Evolutionary conservation across 92 coral and sea anemone genomes (phyloP).

Genomic region (Desmophyllum pertusum): DNA sequence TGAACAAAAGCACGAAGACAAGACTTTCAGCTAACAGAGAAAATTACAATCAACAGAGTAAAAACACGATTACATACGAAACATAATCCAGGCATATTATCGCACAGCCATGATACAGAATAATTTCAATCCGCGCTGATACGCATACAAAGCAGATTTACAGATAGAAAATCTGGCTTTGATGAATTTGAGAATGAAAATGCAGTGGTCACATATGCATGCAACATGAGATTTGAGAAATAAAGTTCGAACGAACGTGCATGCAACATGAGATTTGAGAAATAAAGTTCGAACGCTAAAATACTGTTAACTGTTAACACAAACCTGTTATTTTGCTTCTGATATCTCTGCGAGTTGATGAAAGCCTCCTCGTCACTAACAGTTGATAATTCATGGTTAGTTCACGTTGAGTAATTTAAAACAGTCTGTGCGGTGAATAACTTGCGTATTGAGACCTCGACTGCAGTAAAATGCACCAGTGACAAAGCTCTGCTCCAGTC

Average conservation of each 20-base stretch:
- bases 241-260: not conserved
- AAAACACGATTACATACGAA: slow-evolving; percentile 2
- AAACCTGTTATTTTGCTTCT: slow-evolving; percentile 47
- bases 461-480: not conserved
- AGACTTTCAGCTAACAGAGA: not conserved
- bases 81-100: not conserved
- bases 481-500: not conserved
- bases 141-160: not conserved
- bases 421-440: not conserved
- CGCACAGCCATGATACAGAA: not conserved
- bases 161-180: not conserved
- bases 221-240: too few relatives aligned
- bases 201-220: not conserved
- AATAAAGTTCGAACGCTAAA: not conserved
- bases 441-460: not conserved
- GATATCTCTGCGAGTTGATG: slow-evolving; percentile 36
- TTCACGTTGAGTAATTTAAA: not conserved
- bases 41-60: not conserved
- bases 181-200: not conserved
- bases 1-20: not conserved
- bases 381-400: slow-evolving; percentile 14
- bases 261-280: too few relatives aligned
- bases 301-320: not conserved
- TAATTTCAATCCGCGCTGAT: not conserved
- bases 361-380: slow-evolving; percentile 16